Percentiles rank a stretch among this genome's conserved stretches.
Conservation (phyloP, 2,888 invertebrate species). For the Thysanoteuthis rhombus region DNA sequence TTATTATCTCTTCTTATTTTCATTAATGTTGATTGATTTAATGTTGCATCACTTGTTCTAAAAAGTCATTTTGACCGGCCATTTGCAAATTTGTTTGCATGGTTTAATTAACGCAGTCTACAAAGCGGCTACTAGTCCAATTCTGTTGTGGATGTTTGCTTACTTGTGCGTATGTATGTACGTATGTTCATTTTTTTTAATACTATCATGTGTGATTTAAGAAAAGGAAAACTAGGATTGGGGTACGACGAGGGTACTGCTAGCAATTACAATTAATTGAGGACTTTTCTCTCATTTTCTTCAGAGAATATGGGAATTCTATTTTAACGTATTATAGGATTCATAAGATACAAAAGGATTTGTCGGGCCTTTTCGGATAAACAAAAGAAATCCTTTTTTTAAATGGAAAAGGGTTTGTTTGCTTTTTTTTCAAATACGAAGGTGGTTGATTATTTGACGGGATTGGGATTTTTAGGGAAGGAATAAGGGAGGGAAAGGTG, state of each 20-base stretch:
- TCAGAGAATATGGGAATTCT: too few relatives aligned
- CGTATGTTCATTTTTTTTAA: neutral
- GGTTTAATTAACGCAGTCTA: neutral
- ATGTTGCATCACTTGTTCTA: neutral
- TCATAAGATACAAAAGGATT: too few relatives aligned
- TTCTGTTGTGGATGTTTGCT: neutral
- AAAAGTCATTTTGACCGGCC: neutral
- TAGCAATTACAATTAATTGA: neutral
- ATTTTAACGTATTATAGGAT: too few relatives aligned
- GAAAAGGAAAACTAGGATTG: neutral
- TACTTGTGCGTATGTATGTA: neutral
- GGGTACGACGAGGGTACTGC: neutral
- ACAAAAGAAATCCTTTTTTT: too few relatives aligned
- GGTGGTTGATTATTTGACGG: too few relatives aligned
- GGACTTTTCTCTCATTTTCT: neutral
- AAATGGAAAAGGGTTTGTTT: too few relatives aligned
- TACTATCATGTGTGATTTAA: neutral
- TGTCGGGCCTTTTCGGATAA: too few relatives aligned
- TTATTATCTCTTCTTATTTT: too few relatives aligned
- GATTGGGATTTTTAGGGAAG: too few relatives aligned
- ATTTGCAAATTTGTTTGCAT: neutral
- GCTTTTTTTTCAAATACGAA: too few relatives aligned
- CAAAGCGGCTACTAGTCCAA: neutral
- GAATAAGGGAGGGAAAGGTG: too few relatives aligned
- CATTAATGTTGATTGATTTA: too few relatives aligned